Conservation (phyloP, 2,797 vertebrate species). For the Malurus leucopterus region DNA sequence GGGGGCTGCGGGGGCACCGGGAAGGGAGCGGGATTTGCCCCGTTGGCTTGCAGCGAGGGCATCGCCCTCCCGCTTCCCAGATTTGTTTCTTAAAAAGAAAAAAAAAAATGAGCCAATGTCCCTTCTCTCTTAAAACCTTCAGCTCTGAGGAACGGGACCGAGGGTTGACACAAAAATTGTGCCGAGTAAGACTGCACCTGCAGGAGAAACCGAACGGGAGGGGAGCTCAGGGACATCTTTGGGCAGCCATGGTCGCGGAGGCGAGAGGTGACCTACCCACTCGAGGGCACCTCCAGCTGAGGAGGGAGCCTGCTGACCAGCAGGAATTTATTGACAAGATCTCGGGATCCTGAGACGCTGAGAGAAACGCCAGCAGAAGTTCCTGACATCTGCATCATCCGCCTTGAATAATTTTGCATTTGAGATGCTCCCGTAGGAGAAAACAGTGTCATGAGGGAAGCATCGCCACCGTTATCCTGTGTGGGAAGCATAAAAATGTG, state of each 20-base stretch:
- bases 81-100: fast-evolving
- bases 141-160: neutral
- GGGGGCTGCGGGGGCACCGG: neutral
- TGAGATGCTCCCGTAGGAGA: neutral
- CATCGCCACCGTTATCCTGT: neutral
- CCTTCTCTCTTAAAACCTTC: neutral
- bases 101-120: neutral
- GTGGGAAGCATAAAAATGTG: constrained; percentile 1
- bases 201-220: neutral
- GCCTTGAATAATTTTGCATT: neutral
- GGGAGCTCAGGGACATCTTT: fast-evolving
- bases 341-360: neutral
- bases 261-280: neutral
- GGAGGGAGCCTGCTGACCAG: neutral
- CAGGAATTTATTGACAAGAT: neutral
- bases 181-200: neutral
- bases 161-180: neutral
- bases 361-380: neutral
- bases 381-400: neutral
- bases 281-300: neutral
- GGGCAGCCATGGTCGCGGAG: fast-evolving
- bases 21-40: neutral
- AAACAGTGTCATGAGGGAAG: neutral
- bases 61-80: neutral
- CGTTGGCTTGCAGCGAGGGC: fast-evolving